These are phyloP conservation scores for Axinella damicornis DNA, from an alignment of 37 sponge, comb jelly and placozoan species.

Conservation along the genomic window DNA sequence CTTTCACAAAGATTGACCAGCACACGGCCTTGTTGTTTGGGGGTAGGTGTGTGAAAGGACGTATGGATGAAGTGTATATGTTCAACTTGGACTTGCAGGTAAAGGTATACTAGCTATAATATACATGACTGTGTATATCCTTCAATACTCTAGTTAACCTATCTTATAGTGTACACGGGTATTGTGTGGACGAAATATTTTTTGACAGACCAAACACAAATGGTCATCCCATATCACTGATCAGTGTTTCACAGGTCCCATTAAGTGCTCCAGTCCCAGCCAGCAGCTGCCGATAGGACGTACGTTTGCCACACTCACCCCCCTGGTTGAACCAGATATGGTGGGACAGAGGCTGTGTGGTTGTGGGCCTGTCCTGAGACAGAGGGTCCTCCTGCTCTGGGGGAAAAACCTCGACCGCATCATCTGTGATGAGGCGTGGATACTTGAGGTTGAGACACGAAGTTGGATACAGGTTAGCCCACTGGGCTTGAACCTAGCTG, in stretches of 20 bases:
- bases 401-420: background rate
- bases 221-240: no score
- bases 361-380: background rate
- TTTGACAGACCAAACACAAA: no score
- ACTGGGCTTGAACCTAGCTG: no score
- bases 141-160: no score
- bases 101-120: background rate
- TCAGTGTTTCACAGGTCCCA: slow-evolving; percentile 19
- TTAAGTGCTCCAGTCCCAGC: background rate
- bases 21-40: slow-evolving; percentile 62
- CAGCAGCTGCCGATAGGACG: slow-evolving; percentile 16
- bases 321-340: slow-evolving; percentile 38
- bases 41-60: slow-evolving; percentile 9
- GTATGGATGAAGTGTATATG: slow-evolving; percentile 14
- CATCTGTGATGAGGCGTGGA: background rate
- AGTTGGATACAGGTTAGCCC: background rate
- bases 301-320: slow-evolving; percentile 22
- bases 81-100: slow-evolving; percentile 36
- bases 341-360: slow-evolving; percentile 16
- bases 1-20: slow-evolving; percentile 40
- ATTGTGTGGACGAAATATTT: no score
- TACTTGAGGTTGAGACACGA: background rate
- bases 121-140: no score
- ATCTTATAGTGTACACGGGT: no score
- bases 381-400: slow-evolving; percentile 34